Evolutionary conservation across 2,797 vertebrate species (phyloP).

Genomic region (Picus viridis): DNA sequence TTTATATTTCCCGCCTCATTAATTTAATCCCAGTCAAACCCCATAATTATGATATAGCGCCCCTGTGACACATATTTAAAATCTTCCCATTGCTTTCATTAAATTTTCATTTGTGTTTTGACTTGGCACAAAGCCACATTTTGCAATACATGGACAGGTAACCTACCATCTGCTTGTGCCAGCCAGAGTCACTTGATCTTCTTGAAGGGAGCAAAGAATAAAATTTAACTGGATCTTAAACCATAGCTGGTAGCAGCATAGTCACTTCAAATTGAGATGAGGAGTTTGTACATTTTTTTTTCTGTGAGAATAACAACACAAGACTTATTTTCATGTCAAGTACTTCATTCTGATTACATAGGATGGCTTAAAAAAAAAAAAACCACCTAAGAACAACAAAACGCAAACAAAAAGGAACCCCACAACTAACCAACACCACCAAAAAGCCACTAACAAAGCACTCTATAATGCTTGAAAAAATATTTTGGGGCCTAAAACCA

Average conservation of each 20-base stretch:
- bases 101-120: constrained; percentile 18
- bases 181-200: neutral
- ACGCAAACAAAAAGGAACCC: neutral
- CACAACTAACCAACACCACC: neutral
- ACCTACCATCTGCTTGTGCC: neutral
- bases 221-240: neutral
- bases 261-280: neutral
- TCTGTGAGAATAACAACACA: neutral
- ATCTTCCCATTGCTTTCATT: neutral
- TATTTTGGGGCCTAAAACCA: neutral
- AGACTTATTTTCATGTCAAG: neutral
- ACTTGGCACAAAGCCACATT: neutral
- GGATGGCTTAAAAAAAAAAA: neutral
- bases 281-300: neutral
- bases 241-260: neutral
- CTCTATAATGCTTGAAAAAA: neutral
- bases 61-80: neutral
- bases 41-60: neutral
- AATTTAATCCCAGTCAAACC: too few species aligned
- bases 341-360: neutral
- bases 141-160: neutral
- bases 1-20: too few species aligned
- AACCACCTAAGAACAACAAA: neutral
- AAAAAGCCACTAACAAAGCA: neutral
- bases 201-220: neutral